phyloP scores from a whole-genome alignment of 2,113 vertebrate species.

The Corythornis cristatus region DNA sequence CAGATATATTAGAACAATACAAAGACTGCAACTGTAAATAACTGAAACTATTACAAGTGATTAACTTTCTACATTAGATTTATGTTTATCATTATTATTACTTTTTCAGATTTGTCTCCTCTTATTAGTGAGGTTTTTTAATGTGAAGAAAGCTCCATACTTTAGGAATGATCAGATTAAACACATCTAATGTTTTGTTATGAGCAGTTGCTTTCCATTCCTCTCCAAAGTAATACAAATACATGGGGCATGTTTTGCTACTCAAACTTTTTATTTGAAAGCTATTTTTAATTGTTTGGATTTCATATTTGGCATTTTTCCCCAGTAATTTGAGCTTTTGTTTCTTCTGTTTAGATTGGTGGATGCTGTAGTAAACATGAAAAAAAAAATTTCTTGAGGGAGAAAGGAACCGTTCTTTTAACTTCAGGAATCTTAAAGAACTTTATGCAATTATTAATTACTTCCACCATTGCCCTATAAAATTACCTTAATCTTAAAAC shows the following conservation, averaged over 20 bases:
- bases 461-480: neutral
- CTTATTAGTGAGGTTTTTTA: neutral
- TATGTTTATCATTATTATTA: neutral
- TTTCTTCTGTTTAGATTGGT: neutral
- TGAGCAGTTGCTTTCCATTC: neutral
- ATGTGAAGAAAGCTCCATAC: neutral
- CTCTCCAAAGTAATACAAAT: neutral
- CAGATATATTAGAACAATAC: neutral
- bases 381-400: neutral
- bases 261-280: neutral
- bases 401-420: neutral
- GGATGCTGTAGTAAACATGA: neutral
- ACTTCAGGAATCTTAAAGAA: neutral
- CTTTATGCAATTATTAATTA: neutral
- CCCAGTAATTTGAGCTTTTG: neutral
- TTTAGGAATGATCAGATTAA: neutral
- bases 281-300: neutral
- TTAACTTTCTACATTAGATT: neutral
- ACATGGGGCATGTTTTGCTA: neutral
- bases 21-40: neutral
- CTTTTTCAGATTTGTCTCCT: neutral
- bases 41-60: neutral
- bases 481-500: slow-evolving; percentile 31
- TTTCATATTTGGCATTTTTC: slow-evolving; percentile 19
- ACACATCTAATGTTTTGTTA: neutral